Percentiles rank a stretch among this genome's conserved stretches.
These are phyloP conservation scores for Magallana nippona DNA, from an alignment of 2,888 invertebrate species.

Conservation along the genomic window DNA sequence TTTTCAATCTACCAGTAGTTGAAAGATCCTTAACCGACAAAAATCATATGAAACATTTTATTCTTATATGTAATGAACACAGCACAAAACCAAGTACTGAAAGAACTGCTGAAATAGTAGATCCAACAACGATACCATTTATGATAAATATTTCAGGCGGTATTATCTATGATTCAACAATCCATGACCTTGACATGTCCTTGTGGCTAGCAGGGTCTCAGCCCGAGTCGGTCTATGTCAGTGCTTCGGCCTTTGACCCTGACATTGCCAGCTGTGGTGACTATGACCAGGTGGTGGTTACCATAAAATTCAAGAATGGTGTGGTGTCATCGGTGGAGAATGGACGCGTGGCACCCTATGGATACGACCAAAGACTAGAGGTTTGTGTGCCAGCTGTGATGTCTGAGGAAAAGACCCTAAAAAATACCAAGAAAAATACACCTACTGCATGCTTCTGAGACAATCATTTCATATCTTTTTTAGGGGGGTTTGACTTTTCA, in stretches of 20 bases:
- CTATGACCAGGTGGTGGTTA: conserved; percentile 84
- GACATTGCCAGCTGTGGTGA: conserved; percentile 84
- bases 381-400: conserved; percentile 57
- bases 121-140: too few species aligned
- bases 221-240: conserved; percentile 83
- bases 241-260: conserved; percentile 83
- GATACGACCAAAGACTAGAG: conserved; percentile 86
- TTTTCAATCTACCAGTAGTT: too few species aligned
- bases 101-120: not conserved
- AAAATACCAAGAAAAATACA: too few species aligned
- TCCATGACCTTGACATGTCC: conserved; percentile 86
- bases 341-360: conserved; percentile 84
- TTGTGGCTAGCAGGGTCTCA: conserved; percentile 85
- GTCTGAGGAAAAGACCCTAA: too few species aligned
- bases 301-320: conserved; percentile 84
- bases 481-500: too few species aligned
- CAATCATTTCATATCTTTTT: too few species aligned
- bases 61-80: too few species aligned
- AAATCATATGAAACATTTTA: too few species aligned
- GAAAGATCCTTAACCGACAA: not conserved
- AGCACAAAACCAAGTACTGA: too few species aligned
- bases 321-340: conserved; percentile 85
- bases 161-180: conserved; percentile 86
- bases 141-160: conserved; percentile 81
- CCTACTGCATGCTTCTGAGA: too few species aligned